phyloP scores from a whole-genome alignment of 1,140 invertebrate species.

The Pogonus chalceus region DNA sequence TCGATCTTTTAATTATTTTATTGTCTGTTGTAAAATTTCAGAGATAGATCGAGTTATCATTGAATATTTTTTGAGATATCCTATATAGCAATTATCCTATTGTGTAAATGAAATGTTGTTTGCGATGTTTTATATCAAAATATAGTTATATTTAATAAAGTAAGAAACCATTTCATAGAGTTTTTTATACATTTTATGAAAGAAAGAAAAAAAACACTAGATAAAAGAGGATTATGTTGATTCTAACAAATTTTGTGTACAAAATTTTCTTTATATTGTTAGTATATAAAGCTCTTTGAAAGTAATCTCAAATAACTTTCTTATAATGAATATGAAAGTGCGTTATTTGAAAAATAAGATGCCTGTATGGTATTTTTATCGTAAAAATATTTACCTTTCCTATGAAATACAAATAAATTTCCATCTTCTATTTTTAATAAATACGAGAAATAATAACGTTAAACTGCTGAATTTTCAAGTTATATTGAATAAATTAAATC shows the following conservation, averaged over 20 bases:
- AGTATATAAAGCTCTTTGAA: constrained; percentile 6
- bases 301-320: constrained; percentile 1
- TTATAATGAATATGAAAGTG: constrained; percentile 5
- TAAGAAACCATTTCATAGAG: constrained; percentile 3
- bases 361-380: constrained; percentile 25
- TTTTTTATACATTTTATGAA: background rate
- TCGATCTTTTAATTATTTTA: no score
- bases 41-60: background rate
- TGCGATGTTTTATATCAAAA: background rate
- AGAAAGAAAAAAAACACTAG: background rate
- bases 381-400: constrained; percentile 18
- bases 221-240: background rate
- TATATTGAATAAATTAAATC: constrained; percentile 1
- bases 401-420: constrained; percentile 12
- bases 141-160: constrained; percentile 2
- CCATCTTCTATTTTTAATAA: background rate
- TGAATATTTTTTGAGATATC: background rate
- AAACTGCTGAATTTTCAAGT: background rate
- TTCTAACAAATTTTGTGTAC: background rate
- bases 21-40: background rate
- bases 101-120: no score
- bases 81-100: no score
- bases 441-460: background rate
- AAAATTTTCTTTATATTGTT: background rate
- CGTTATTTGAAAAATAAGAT: constrained; percentile 9